phyloP scores from a whole-genome alignment of 1,140 invertebrate genomes.

The Procambarus clarkii region DNA sequence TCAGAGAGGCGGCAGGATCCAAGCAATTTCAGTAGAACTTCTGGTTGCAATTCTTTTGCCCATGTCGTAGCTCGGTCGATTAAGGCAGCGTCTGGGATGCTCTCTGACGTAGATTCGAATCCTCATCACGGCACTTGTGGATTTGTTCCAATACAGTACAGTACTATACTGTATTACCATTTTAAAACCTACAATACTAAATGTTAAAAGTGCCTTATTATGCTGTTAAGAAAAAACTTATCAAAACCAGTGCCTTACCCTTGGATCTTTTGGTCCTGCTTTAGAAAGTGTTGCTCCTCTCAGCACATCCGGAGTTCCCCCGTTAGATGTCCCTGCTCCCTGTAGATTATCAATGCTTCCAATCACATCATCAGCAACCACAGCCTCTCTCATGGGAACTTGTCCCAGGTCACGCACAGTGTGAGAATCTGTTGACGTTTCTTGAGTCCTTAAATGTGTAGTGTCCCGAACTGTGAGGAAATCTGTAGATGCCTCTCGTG shows the following conservation, averaged over 20 bases:
- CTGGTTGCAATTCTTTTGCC: too few relatives aligned
- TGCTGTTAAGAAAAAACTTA: background rate
- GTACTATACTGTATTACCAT: too few relatives aligned
- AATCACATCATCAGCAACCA: background rate
- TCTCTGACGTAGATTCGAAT: too few relatives aligned
- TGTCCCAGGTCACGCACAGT: background rate
- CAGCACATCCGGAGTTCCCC: slow-evolving; percentile 54
- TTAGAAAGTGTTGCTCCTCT: slow-evolving; percentile 21
- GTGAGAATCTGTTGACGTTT: background rate
- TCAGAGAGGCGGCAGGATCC: too few relatives aligned
- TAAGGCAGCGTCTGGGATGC: too few relatives aligned
- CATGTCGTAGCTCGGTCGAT: too few relatives aligned
- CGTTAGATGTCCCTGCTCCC: slow-evolving; percentile 1
- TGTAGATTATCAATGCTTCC: slow-evolving; percentile 1
- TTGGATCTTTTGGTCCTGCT: slow-evolving; percentile 46
- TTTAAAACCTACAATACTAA: too few relatives aligned
- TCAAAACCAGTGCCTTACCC: slow-evolving; percentile 49
- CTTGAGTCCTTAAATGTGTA: background rate
- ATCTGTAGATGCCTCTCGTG: background rate
- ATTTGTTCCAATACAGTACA: too few relatives aligned
- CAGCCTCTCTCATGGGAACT: background rate
- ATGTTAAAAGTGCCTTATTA: too few relatives aligned
- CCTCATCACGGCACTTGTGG: too few relatives aligned
- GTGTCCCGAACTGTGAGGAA: background rate
- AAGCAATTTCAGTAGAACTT: too few relatives aligned